Conservation (phyloP, 2,888 invertebrate genomes). For the Periphyllus acericola region DNA sequence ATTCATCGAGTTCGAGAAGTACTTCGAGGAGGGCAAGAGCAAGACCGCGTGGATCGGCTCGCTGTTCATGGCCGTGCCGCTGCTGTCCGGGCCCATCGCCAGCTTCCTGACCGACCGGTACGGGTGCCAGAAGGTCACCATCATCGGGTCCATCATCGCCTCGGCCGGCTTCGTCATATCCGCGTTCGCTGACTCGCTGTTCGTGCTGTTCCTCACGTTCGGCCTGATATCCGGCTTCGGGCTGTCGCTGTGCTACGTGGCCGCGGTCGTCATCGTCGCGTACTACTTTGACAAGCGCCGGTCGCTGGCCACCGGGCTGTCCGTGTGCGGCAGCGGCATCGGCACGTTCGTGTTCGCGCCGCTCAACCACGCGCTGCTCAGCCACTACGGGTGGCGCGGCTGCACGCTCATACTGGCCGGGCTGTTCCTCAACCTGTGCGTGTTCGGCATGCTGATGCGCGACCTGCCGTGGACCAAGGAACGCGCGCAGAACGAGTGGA, state of each 20-base stretch:
- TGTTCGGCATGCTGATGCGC: constrained; percentile 84
- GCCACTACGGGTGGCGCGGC: constrained; percentile 85
- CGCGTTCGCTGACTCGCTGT: constrained; percentile 80
- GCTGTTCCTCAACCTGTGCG: constrained; percentile 81
- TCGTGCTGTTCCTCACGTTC: constrained; percentile 82
- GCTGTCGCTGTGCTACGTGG: constrained; percentile 85
- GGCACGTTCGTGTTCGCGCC: constrained; percentile 90
- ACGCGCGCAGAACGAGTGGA: constrained; percentile 66
- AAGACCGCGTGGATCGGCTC: constrained; percentile 92
- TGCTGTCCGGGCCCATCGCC: constrained; percentile 86
- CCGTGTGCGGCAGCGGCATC: constrained; percentile 88
- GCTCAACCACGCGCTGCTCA: constrained; percentile 77
- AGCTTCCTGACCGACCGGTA: constrained; percentile 83
- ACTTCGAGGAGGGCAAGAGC: constrained; percentile 83
- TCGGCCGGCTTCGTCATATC: constrained; percentile 81
- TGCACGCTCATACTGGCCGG: constrained; percentile 85
- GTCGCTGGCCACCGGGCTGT: constrained; percentile 85
- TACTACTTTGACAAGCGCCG: constrained; percentile 88
- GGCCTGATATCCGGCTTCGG: constrained; percentile 87
- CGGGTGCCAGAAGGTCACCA: constrained; percentile 82
- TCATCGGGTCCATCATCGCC: constrained; percentile 81
- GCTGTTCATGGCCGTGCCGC: constrained; percentile 90
- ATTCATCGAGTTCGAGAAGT: constrained; percentile 84
- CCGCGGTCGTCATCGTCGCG: constrained; percentile 90
- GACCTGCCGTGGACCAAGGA: constrained; percentile 76